Conservation (phyloP, 1,140 invertebrate genomes). For the Zaprionus nigranus region DNA sequence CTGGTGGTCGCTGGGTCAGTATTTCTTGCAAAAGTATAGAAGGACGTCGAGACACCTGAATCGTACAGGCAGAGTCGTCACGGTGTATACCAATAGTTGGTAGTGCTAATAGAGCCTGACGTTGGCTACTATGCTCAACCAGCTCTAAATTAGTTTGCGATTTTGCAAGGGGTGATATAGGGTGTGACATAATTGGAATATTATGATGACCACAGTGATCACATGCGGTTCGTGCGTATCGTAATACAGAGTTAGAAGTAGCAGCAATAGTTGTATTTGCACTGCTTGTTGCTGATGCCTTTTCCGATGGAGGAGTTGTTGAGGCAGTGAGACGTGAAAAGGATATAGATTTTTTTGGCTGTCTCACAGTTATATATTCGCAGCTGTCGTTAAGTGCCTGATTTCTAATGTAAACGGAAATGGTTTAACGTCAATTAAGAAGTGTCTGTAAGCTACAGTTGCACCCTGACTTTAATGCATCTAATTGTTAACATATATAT, state of each 20-base stretch:
- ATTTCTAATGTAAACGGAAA: constrained; percentile 41
- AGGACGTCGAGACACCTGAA: constrained; percentile 79
- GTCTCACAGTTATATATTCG: constrained; percentile 67
- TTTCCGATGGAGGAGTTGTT: constrained; percentile 32
- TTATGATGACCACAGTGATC: constrained; percentile 79
- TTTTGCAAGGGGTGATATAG: constrained; percentile 78
- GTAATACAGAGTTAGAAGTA: constrained; percentile 61
- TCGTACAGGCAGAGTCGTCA: constrained; percentile 65
- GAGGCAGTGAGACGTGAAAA: constrained; percentile 55
- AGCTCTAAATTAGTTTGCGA: constrained; percentile 78
- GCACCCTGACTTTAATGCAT: neutral
- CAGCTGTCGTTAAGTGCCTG: constrained; percentile 56
- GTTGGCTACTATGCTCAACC: constrained; percentile 62
- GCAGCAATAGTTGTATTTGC: constrained; percentile 26
- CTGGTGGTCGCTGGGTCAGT: constrained; percentile 81
- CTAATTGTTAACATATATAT: neutral
- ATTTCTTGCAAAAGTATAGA: constrained; percentile 81
- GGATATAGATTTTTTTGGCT: constrained; percentile 73
- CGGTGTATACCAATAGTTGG: constrained; percentile 52
- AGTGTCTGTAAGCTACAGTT: constrained; percentile 3
- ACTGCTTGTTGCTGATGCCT: constrained; percentile 10
- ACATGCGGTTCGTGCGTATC: constrained; percentile 72
- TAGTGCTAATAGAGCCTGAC: constrained; percentile 67
- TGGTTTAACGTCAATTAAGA: constrained; percentile 2
- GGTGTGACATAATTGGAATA: constrained; percentile 76